Conservation (phyloP, 2,113 vertebrate genomes). For the Philantomba maxwellii region DNA sequence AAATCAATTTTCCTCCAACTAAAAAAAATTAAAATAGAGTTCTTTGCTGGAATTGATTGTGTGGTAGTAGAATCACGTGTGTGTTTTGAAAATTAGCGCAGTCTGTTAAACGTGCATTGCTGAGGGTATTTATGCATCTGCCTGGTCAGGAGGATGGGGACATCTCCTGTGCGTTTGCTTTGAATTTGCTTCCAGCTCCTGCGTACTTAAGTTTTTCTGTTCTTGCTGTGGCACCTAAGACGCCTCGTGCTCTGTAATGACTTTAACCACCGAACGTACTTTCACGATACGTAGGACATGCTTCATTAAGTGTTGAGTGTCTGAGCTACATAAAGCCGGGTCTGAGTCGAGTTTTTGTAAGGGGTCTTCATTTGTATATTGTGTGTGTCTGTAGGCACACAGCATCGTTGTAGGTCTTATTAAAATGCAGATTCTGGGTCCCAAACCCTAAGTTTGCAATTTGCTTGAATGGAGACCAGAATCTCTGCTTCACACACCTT, state of each 20-base stretch:
- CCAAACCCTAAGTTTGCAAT: neutral
- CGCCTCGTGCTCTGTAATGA: neutral
- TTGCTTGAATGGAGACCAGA: neutral
- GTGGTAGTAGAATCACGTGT: neutral
- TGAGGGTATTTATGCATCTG: neutral
- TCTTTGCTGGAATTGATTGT: neutral
- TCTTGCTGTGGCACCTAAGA: neutral
- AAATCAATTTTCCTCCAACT: neutral
- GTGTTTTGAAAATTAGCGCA: neutral
- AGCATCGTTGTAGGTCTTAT: neutral
- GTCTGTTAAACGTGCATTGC: neutral
- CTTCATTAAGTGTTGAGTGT: neutral
- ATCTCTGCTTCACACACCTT: neutral
- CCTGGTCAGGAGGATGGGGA: too few relatives aligned
- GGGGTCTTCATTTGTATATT: neutral
- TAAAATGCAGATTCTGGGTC: neutral
- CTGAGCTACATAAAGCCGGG: neutral
- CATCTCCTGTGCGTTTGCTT: neutral
- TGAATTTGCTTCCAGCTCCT: neutral
- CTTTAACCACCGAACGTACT: neutral
- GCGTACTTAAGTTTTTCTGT: neutral
- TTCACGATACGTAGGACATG: neutral
- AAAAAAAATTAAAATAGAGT: neutral
- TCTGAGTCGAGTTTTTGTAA: neutral
- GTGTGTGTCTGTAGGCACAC: neutral